Evolutionary conservation across 2,113 vertebrate species (phyloP), one percentile per base, ranked within the genome.

Genomic region (Malurus elegans): DNA sequence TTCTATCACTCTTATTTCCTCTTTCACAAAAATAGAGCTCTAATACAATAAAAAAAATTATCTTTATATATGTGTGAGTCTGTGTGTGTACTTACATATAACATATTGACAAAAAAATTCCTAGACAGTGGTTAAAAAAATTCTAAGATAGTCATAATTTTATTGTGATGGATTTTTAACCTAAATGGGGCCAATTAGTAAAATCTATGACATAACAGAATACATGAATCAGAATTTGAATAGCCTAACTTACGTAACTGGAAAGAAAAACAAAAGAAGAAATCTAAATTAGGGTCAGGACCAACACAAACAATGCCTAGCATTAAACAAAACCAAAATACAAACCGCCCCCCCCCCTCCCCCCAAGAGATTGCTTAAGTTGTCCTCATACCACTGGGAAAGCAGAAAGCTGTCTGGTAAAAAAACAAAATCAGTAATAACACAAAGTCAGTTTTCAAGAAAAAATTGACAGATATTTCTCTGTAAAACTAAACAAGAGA

Each of bases 271-370:
- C 15, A 51, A 42, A 93, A 62, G 7, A 89, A 24, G 16, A 91
- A 78, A 81, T 51, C 4, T 61, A 70, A 86, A 32, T 51, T 48
- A 66, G 61, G 5, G 9, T 38, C 36, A 74, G 21, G 42, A 79
- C 14, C 32, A 82, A 89, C 28, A 79, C 2, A 78, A 74, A 47
- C 26, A 79, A 85, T 57, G 18, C 10, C n/a, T 56, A 67, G 21
- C 11, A 85, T 45, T 48, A 81, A 81, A 53, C 14, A 75, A 95
- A 86, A 87, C 3, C 7, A 85, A 79, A 82, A 48, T 31, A 38
- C 38, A 89, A 61, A n/a, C n/a, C n/a, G n/a, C n/a, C n/a, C n/a
- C n/a, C n/a, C n/a, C 4, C 1, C 8, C 19, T 10, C 0, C 3
- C 2, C 8, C 25, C 10, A 83, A 69, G 0, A 73, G 51, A 86